These are phyloP conservation scores for Eristalinus sepulchralis DNA, from an alignment of 2,888 invertebrate species.

Conservation along the genomic window DNA sequence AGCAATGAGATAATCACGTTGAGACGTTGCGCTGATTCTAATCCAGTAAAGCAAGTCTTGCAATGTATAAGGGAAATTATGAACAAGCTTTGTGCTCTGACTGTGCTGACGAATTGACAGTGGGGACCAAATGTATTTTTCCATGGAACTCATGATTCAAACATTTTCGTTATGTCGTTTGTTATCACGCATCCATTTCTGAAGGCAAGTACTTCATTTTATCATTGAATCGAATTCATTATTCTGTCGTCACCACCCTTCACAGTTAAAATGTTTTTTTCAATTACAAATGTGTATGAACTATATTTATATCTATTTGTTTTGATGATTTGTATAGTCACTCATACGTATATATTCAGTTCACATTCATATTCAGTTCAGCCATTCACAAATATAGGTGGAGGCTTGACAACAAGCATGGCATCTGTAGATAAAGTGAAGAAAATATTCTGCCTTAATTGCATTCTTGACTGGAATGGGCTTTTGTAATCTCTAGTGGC, in stretches of 20 bases:
- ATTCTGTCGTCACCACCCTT: neutral
- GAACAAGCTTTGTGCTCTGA: neutral
- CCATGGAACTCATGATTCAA: neutral
- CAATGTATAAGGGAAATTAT: neutral
- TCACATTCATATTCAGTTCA: too few species aligned
- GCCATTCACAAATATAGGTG: too few species aligned
- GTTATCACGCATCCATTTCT: neutral
- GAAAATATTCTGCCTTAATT: too few species aligned
- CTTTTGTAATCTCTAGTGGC: too few species aligned
- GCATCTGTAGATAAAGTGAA: too few species aligned
- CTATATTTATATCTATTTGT: neutral
- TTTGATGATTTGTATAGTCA: too few species aligned
- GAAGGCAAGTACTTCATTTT: neutral
- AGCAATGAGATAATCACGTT: constrained; percentile 8
- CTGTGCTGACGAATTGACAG: neutral
- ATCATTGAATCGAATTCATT: neutral
- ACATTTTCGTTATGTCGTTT: neutral
- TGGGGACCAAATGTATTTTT: neutral
- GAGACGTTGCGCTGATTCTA: neutral
- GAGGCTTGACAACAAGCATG: too few species aligned
- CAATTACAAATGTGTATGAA: neutral
- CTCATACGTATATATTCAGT: too few species aligned
- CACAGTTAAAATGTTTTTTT: neutral
- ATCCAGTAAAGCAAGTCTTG: constrained; percentile 5
- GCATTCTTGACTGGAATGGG: too few species aligned